Conservation (phyloP, 2,113 vertebrate species). For the Istiophorus platypterus region DNA sequence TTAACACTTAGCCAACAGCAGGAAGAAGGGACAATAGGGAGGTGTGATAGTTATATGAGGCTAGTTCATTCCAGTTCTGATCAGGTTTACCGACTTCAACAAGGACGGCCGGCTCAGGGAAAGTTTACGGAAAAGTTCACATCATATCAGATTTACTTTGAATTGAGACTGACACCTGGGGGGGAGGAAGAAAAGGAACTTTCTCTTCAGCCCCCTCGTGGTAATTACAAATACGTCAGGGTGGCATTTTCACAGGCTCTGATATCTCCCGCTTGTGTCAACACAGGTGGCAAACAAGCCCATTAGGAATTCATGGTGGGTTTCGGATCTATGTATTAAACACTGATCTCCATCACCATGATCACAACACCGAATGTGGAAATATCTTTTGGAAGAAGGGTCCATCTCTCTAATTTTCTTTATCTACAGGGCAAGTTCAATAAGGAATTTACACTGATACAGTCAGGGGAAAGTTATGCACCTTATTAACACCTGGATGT, state of each 20-base stretch:
- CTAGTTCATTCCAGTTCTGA: constrained; percentile 21
- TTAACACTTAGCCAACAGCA: constrained; percentile 28
- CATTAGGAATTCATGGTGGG: no score
- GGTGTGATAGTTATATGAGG: constrained; percentile 29
- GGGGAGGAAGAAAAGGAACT: not conserved
- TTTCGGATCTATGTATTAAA: no score
- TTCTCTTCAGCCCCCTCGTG: not conserved
- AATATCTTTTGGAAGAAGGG: no score
- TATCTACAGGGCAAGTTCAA: no score
- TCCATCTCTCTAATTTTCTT: no score
- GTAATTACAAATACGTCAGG: not conserved
- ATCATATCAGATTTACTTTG: not conserved
- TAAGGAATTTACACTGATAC: no score
- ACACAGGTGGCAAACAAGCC: not conserved
- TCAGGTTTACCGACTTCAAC: constrained; percentile 17
- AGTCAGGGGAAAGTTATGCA: no score
- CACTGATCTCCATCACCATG: no score
- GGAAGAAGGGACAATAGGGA: not conserved
- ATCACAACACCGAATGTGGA: no score
- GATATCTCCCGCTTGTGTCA: not conserved
- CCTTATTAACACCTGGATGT: no score
- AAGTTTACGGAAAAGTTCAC: not conserved
- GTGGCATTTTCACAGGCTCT: not conserved
- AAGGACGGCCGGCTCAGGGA: not conserved
- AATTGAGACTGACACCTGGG: not conserved